Base-by-base conservation (phyloP, 2,888 invertebrate genomes). In the Diplazon laetatorius region DNA sequence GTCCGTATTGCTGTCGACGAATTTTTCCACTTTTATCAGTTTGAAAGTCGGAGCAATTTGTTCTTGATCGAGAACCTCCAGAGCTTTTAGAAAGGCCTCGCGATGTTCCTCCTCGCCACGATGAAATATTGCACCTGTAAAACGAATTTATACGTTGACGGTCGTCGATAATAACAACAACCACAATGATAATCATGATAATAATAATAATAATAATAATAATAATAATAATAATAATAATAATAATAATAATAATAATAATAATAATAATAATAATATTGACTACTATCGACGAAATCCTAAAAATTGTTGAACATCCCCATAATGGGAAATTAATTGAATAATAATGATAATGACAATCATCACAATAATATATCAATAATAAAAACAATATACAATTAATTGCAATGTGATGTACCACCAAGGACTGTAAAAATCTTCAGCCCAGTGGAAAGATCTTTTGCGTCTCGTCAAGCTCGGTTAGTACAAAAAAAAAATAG, bases 71-170 rank as follows among this genome's bases (percentile, higher is more conserved):
- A 87, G 42, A 39, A 83, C 81, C 18, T 70, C 37, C 16, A 89
- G 81, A 22, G 89, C 89, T 73, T 81, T 83, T 37, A 25, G 9
- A 60, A 89, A 89, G 18, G 87, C 86, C 30, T 72, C 68, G 39
- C 73, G 63, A 52, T 85, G 80, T 60, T 86, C 85, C 35, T 84
- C 85, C 50, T 88, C 87, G n/a, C 81, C 86, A 16, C 72, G 82
- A 76, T 89, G 87, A 81, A 89, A 89, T 71, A 89, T 89, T n/a
- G 85, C 88, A 62, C 89, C 89, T 89, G 82, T 39, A 80, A 78
- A 42, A 6, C 42, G 76, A 37, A 57, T 18, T 14, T 8, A 37
- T 37, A 2, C 18, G n/a, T 37, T 2, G 9, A 16, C 22, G 55
- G 14, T 55, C 14, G 35, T 42, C n/a, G n/a, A 42, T 10, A 12